Evolutionary conservation across 2,888 invertebrate species (phyloP).

Genomic region (Muscina levida): DNA sequence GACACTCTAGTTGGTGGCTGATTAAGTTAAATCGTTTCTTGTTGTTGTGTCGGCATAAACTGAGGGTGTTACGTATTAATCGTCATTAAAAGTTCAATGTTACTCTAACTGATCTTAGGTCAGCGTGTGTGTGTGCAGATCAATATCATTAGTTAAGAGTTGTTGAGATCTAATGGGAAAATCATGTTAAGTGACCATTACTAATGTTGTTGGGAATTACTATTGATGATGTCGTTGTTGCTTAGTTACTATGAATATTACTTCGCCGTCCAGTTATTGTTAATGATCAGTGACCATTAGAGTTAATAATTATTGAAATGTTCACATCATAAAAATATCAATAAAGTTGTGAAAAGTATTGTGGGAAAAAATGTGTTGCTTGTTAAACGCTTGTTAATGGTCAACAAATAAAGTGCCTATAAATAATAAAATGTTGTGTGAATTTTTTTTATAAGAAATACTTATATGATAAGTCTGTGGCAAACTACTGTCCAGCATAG

Average conservation of each 20-base stretch:
- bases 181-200: constrained; percentile 44
- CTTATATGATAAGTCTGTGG: too few relatives aligned
- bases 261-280: not conserved
- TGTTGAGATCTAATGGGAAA: not conserved
- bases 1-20: constrained; percentile 33
- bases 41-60: not conserved
- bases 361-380: constrained; percentile 22
- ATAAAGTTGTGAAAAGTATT: constrained; percentile 12
- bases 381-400: constrained; percentile 4
- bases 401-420: too few relatives aligned
- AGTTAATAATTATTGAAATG: constrained; percentile 2
- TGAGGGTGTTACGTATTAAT: constrained; percentile 11
- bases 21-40: constrained; percentile 16
- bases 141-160: constrained; percentile 8
- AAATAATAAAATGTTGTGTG: too few relatives aligned
- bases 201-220: constrained; percentile 18
- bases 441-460: too few relatives aligned
- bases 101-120: constrained; percentile 1
- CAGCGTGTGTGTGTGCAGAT: not conserved
- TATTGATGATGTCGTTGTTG: constrained; percentile 15
- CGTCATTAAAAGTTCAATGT: not conserved
- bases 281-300: constrained; percentile 16
- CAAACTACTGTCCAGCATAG: too few relatives aligned
- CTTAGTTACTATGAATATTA: not conserved
- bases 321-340: constrained; percentile 27